phyloP scores from a whole-genome alignment of 2,113 vertebrate species.

The Daphoenositta chrysoptera region DNA sequence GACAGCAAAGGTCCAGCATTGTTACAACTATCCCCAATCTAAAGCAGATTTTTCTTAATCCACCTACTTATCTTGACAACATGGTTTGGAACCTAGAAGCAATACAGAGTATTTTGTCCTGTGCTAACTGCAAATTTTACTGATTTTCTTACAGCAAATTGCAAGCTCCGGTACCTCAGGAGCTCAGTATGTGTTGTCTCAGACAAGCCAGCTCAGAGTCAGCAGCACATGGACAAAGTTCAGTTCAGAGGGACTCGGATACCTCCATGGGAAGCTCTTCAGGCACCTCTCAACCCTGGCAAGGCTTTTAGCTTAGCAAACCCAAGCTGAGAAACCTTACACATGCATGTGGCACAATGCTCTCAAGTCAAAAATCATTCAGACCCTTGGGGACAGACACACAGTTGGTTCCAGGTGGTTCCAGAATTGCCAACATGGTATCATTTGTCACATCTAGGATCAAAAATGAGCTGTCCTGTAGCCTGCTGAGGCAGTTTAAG shows the following conservation, averaged over 20 bases:
- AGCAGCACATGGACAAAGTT: not conserved
- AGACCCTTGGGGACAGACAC: not conserved
- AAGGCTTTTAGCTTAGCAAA: not conserved
- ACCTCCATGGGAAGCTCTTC: not conserved
- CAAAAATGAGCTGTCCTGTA: not conserved
- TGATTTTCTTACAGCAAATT: not conserved
- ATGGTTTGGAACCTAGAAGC: not conserved
- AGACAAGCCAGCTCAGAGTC: not conserved
- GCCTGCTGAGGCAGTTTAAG: not conserved
- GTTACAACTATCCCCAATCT: not conserved
- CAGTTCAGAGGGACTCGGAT: not conserved
- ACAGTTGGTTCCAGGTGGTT: not conserved
- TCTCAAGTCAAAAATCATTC: not conserved
- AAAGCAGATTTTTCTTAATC: not conserved
- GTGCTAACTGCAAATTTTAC: not conserved
- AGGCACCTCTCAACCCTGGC: not conserved
- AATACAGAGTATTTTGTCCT: not conserved
- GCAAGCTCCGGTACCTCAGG: not conserved
- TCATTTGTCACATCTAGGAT: not conserved
- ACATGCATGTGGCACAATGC: accelerated
- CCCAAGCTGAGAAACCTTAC: too few relatives aligned
- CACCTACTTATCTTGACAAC: not conserved
- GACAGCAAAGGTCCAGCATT: not conserved
- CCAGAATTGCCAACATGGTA: not conserved
- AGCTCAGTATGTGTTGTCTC: not conserved